Percentiles rank a stretch among this genome's conserved stretches.
These are phyloP conservation scores for Styela clava DNA, from an alignment of 23 tunicate genomes.

Conservation along the genomic window DNA sequence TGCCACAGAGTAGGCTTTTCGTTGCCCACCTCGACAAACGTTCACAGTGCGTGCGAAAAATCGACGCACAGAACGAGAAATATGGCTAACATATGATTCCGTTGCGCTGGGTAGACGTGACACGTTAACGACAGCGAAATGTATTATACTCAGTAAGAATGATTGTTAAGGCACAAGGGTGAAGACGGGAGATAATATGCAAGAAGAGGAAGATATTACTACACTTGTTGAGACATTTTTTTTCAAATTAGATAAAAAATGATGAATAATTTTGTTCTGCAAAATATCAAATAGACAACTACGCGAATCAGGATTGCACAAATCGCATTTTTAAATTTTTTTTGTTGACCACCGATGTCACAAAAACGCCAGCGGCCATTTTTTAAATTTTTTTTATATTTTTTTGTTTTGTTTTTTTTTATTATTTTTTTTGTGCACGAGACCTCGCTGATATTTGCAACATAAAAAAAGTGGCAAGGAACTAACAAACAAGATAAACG, in stretches of 20 bases:
- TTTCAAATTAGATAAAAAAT: not conserved
- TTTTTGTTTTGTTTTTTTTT: not conserved
- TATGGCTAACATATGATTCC: slow-evolving; percentile 13
- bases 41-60: not conserved
- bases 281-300: not conserved
- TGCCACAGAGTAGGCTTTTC: no score
- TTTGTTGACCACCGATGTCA: not conserved
- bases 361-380: not conserved
- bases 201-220: slow-evolving; percentile 6
- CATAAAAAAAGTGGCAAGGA: slow-evolving; percentile 34
- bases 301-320: not conserved
- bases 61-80: not conserved
- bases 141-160: not conserved
- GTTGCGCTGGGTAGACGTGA: no score
- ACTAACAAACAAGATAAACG: slow-evolving; percentile 31
- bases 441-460: not conserved
- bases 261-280: not conserved
- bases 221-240: not conserved
- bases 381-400: not conserved
- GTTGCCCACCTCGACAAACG: no score
- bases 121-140: no score
- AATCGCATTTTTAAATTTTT: not conserved
- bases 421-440: not conserved
- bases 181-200: slow-evolving; percentile 3
- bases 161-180: slow-evolving; percentile 22